These are phyloP conservation scores for Rafetus swinhoei DNA, from an alignment of 2,113 vertebrate species.

Conservation along the genomic window DNA sequence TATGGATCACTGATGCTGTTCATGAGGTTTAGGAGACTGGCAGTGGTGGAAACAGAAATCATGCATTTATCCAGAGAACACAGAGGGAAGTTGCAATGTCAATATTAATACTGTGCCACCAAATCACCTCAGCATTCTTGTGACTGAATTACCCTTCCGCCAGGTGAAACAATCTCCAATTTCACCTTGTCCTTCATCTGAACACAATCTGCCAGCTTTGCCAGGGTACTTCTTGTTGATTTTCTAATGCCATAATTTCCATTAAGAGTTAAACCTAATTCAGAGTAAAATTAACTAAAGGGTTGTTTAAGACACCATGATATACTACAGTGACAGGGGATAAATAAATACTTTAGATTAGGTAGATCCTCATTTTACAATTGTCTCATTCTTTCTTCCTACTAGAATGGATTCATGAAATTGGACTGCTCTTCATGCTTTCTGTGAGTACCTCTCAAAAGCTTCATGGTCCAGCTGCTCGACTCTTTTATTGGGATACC, in stretches of 20 bases:
- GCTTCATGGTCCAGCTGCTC: slow-evolving; percentile 61
- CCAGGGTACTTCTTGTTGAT: not conserved
- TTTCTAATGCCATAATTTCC: slow-evolving; percentile 33
- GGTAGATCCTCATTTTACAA: not conserved
- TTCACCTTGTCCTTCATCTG: not conserved
- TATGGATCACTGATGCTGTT: not conserved
- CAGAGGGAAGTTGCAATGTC: not conserved
- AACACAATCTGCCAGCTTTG: not conserved
- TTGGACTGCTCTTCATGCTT: slow-evolving; percentile 52
- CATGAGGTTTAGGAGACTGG: not conserved
- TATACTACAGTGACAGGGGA: not conserved
- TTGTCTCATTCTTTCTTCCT: slow-evolving; percentile 31
- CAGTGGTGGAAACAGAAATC: not conserved
- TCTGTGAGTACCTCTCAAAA: slow-evolving; percentile 46
- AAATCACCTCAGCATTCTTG: not conserved
- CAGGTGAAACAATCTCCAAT: not conserved
- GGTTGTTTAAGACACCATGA: slow-evolving; percentile 1
- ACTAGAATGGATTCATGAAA: slow-evolving; percentile 8
- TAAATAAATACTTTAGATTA: not conserved
- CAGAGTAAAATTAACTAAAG: not conserved
- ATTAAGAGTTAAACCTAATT: slow-evolving; percentile 17
- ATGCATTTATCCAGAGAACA: not conserved
- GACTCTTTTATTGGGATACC: slow-evolving; percentile 57
- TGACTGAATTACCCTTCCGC: not conserved
- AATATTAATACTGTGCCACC: not conserved